Conservation (phyloP, 2,797 vertebrate species). For the Poecilia velifera region DNA sequence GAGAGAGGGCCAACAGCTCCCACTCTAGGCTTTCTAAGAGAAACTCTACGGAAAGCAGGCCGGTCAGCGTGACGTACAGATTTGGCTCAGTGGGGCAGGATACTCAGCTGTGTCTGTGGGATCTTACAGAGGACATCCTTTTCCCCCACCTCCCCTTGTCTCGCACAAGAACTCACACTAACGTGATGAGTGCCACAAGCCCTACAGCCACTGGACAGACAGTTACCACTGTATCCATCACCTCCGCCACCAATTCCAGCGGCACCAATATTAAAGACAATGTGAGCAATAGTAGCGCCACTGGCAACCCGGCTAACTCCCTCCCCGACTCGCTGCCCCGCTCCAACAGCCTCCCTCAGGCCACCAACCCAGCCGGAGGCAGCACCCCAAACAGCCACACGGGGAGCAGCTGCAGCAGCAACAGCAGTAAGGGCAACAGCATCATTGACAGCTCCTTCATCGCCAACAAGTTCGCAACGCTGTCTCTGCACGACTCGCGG, state of each 20-base stretch:
- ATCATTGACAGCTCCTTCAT: constrained; percentile 88
- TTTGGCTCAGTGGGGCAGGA: constrained; percentile 98
- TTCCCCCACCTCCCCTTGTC: constrained; percentile 97
- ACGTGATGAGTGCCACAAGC: constrained; percentile 95
- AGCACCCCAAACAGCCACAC: constrained; percentile 89
- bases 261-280: constrained; percentile 85
- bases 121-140: constrained; percentile 98
- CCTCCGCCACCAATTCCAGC: constrained; percentile 54
- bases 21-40: constrained; percentile 95
- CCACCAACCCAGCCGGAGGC: constrained; percentile 85
- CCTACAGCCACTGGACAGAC: constrained; percentile 79
- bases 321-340: constrained; percentile 90
- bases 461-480: constrained; percentile 95
- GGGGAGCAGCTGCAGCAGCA: constrained; percentile 88
- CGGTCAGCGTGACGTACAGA: constrained; percentile 91
- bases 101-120: constrained; percentile 97
- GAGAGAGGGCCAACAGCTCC: constrained; percentile 88
- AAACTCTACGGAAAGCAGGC: constrained; percentile 96
- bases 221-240: constrained; percentile 46
- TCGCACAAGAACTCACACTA: constrained; percentile 96
- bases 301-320: constrained; percentile 84
- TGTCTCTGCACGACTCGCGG: constrained; percentile 92
- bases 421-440: constrained; percentile 82
- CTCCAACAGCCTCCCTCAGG: constrained; percentile 97
- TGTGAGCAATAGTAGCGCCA: constrained; percentile 68